Percentiles rank a stretch among this genome's conserved stretches.
phyloP scores from a whole-genome alignment of 2,113 vertebrate genomes.

The Varanus komodoensis region DNA sequence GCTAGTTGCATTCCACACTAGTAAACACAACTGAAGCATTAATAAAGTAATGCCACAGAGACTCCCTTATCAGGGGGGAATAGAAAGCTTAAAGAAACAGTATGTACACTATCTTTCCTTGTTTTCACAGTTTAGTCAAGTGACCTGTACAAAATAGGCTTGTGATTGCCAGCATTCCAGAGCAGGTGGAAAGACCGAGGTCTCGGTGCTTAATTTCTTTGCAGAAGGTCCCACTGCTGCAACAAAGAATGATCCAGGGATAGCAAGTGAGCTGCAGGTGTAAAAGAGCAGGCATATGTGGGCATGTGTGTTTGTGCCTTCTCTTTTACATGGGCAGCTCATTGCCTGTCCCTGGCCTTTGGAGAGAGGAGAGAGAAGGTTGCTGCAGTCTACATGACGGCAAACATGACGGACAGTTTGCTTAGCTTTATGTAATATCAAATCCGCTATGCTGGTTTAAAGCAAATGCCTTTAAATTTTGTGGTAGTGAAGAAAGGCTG shows the following conservation, averaged over 20 bases:
- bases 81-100: conserved; percentile 22
- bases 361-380: neutral
- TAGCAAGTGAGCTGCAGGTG: neutral
- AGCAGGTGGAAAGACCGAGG: conserved; percentile 48
- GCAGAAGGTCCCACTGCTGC: neutral
- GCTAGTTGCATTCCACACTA: conserved; percentile 14
- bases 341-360: conserved; percentile 2
- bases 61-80: accelerated
- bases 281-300: neutral
- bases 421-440: neutral
- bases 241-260: conserved; percentile 10
- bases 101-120: accelerated
- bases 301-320: neutral
- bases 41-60: neutral
- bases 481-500: neutral
- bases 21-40: accelerated
- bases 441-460: neutral
- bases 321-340: neutral
- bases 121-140: neutral
- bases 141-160: neutral
- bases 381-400: neutral
- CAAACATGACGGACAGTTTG: neutral
- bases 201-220: neutral
- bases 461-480: neutral
- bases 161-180: neutral